These are phyloP conservation scores for Thymelicus lineola DNA, from an alignment of 2,888 invertebrate species.

Conservation along the genomic window DNA sequence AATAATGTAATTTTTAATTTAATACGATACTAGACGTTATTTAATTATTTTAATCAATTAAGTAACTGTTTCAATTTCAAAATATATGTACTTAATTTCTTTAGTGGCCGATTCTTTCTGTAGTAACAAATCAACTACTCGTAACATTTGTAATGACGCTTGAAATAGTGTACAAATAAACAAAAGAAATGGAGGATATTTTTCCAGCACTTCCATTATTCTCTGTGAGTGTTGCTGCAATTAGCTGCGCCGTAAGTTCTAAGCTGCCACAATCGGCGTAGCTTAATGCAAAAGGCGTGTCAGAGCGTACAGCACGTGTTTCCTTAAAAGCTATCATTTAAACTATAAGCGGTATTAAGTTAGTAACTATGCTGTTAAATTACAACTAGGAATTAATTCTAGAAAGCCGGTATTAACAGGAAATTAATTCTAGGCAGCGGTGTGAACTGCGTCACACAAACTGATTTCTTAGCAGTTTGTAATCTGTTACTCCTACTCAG, in stretches of 20 bases:
- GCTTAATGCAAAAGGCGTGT: constrained; percentile 63
- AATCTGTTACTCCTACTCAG: too few relatives aligned
- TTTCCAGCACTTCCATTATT: constrained; percentile 57
- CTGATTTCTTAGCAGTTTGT: too few relatives aligned
- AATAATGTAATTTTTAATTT: too few relatives aligned
- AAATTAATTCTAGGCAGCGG: too few relatives aligned
- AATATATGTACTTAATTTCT: too few relatives aligned
- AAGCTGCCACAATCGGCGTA: constrained; percentile 53
- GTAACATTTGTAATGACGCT: background rate
- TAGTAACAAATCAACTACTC: background rate
- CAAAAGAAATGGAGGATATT: constrained; percentile 49
- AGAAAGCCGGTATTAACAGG: background rate
- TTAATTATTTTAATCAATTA: too few relatives aligned
- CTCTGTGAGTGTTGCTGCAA: constrained; percentile 65
- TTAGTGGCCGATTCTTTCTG: too few relatives aligned
- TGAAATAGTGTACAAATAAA: constrained; percentile 11
- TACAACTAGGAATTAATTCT: background rate
- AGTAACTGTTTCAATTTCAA: too few relatives aligned
- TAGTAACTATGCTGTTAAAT: background rate
- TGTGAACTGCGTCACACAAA: too few relatives aligned
- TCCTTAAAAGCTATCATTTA: constrained; percentile 46
- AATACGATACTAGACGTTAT: too few relatives aligned
- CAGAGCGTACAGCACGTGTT: constrained; percentile 64
- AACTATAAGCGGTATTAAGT: constrained; percentile 9
- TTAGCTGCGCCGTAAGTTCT: constrained; percentile 56